A percentile compares a stretch with the other conserved stretches of the same genome.
Conservation (phyloP, 2,888 invertebrate species). For the Nasonia oneida region DNA sequence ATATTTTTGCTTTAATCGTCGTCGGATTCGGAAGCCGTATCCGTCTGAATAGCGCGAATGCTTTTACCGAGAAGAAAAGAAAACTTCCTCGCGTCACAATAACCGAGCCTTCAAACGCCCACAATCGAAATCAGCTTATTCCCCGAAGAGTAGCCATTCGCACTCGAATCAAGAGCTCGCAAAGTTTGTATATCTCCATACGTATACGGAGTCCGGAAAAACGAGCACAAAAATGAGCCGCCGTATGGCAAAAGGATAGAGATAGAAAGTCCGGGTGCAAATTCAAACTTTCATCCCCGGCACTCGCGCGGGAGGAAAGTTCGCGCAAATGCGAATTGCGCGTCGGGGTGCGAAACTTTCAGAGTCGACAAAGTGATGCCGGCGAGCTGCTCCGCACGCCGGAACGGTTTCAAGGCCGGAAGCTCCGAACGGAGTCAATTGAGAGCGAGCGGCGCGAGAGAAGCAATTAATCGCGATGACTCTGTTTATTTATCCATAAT, state of each 20-base stretch:
- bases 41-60: not conserved
- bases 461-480: not conserved
- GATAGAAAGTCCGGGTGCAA: not conserved
- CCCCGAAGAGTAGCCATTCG: not conserved
- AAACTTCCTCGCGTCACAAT: not conserved
- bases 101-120: not conserved
- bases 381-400: not conserved
- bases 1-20: not conserved
- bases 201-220: not conserved
- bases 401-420: slow-evolving; percentile 39
- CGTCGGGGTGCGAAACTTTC: slow-evolving; percentile 29
- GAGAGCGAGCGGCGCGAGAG: not conserved
- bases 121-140: slow-evolving; percentile 17
- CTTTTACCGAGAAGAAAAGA: not conserved
- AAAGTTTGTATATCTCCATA: not conserved
- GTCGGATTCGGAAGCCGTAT: not conserved
- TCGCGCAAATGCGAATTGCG: slow-evolving; percentile 56
- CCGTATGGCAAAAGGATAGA: not conserved
- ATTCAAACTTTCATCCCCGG: slow-evolving; percentile 34
- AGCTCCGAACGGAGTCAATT: not conserved
- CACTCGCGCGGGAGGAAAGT: not conserved
- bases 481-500: not conserved
- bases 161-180: slow-evolving; percentile 7
- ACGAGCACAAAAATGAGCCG: slow-evolving; percentile 12
- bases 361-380: slow-evolving; percentile 24